Percentiles rank a stretch among this genome's conserved stretches.
Evolutionary conservation across 2,113 vertebrate species (phyloP).

Genomic region (Perognathus longimembris): DNA sequence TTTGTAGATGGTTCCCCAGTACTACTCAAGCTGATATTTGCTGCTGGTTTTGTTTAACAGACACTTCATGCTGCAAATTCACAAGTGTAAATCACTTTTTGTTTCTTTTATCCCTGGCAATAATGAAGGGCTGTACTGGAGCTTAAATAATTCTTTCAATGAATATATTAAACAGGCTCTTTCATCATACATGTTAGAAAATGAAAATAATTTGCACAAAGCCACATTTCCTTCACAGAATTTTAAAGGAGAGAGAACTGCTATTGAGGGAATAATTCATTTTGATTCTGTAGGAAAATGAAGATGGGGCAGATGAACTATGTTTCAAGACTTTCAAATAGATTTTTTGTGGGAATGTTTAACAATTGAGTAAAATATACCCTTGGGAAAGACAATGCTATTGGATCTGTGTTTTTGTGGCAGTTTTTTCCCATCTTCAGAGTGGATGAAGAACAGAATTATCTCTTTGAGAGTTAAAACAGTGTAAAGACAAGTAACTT

Average conservation of each 20-base stretch:
- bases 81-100: conserved; percentile 86
- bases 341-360: conserved; percentile 86
- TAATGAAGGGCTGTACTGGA: conserved; percentile 87
- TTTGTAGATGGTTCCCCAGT: conserved; percentile 81
- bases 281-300: conserved; percentile 81
- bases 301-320: conserved; percentile 79
- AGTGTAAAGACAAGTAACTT: conserved; percentile 4
- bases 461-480: conserved; percentile 67
- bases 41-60: conserved; percentile 84
- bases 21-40: conserved; percentile 77
- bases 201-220: conserved; percentile 88
- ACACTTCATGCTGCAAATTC: conserved; percentile 86
- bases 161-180: conserved; percentile 85
- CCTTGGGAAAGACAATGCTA: conserved; percentile 77
- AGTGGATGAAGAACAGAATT: conserved; percentile 64
- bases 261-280: conserved; percentile 84
- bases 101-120: conserved; percentile 86
- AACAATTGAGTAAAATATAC: conserved; percentile 82
- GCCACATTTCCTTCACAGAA: conserved; percentile 83
- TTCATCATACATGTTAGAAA: conserved; percentile 86
- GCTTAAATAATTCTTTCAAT: conserved; percentile 88
- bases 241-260: conserved; percentile 83
- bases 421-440: conserved; percentile 66
- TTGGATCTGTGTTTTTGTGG: conserved; percentile 78
- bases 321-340: conserved; percentile 84